A percentile compares a stretch with the other conserved stretches of the same genome.
Conservation (phyloP, 2,888 invertebrate genomes). For the Lordiphosa fenestrarum region DNA sequence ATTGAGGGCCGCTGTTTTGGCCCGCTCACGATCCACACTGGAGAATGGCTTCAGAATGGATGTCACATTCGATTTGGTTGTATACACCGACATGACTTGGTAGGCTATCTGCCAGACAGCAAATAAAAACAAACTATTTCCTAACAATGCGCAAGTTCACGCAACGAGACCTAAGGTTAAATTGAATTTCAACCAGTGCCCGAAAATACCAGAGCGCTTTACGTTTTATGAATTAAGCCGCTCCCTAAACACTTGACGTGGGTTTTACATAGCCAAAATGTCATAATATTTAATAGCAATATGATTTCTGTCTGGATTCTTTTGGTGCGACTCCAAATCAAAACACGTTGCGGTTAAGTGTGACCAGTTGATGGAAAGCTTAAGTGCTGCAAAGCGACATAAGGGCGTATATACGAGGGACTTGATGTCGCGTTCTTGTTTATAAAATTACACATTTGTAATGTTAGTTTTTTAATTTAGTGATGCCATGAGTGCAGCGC, state of each 20-base stretch:
- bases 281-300: conserved; percentile 40
- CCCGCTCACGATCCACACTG: conserved; percentile 73
- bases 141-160: conserved; percentile 28
- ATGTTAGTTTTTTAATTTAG: too few relatives aligned
- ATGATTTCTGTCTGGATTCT: conserved; percentile 12
- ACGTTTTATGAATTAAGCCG: conserved; percentile 32
- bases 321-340: conserved; percentile 27
- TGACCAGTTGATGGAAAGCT: conserved; percentile 13
- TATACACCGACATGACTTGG: conserved; percentile 71
- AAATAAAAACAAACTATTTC: conserved; percentile 19
- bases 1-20: conserved; percentile 72
- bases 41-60: conserved; percentile 77
- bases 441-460: too few relatives aligned
- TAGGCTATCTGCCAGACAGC: background rate
- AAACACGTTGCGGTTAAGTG: conserved; percentile 46
- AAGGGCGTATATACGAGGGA: too few relatives aligned
- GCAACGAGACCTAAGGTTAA: background rate
- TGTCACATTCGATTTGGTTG: conserved; percentile 69
- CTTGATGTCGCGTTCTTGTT: too few relatives aligned
- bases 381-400: background rate
- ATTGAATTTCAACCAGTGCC: background rate
- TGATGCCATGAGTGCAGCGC: too few relatives aligned
- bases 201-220: conserved; percentile 1
- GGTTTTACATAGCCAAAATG: conserved; percentile 18
- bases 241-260: conserved; percentile 12